These are phyloP conservation scores for Uloborus diversus DNA, from an alignment of 1,140 invertebrate species.

Conservation along the genomic window DNA sequence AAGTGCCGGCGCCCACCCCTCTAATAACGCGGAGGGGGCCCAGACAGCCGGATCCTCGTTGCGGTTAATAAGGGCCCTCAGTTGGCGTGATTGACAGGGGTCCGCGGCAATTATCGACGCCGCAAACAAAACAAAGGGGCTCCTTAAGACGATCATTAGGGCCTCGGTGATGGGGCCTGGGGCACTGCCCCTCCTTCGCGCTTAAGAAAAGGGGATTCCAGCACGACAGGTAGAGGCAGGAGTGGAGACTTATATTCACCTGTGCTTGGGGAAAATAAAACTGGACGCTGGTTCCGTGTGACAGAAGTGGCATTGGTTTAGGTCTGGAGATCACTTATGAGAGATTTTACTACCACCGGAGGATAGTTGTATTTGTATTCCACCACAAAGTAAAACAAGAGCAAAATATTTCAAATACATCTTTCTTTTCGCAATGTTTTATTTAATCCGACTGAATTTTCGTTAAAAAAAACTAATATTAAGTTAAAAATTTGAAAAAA, in stretches of 20 bases:
- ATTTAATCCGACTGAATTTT: too few species aligned
- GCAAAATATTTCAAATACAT: too few species aligned
- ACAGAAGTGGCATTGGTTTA: too few species aligned
- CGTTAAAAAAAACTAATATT: too few species aligned
- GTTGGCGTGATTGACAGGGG: slow-evolving; percentile 51
- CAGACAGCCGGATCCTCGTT: slow-evolving; percentile 45
- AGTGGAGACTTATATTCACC: too few species aligned
- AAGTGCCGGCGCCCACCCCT: slow-evolving; percentile 33
- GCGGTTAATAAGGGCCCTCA: slow-evolving; percentile 40
- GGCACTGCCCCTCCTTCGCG: slow-evolving; percentile 11
- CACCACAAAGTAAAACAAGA: not conserved
- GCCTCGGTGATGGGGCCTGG: slow-evolving; percentile 23
- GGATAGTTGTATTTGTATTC: not conserved
- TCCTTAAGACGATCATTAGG: slow-evolving; percentile 44
- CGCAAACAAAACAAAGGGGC: slow-evolving; percentile 52
- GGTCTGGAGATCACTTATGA: too few species aligned
- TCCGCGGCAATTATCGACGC: slow-evolving; percentile 43
- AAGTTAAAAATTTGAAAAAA: too few species aligned
- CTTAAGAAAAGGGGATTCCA: slow-evolving; percentile 39
- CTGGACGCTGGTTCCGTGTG: too few species aligned
- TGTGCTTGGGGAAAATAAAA: too few species aligned
- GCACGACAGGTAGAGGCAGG: slow-evolving; percentile 1
- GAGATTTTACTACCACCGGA: not conserved
- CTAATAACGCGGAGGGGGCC: slow-evolving; percentile 29
- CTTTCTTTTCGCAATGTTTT: too few species aligned